Conservation (phyloP, 2,113 vertebrate genomes). For the Hydrochoerus hydrochaeris region DNA sequence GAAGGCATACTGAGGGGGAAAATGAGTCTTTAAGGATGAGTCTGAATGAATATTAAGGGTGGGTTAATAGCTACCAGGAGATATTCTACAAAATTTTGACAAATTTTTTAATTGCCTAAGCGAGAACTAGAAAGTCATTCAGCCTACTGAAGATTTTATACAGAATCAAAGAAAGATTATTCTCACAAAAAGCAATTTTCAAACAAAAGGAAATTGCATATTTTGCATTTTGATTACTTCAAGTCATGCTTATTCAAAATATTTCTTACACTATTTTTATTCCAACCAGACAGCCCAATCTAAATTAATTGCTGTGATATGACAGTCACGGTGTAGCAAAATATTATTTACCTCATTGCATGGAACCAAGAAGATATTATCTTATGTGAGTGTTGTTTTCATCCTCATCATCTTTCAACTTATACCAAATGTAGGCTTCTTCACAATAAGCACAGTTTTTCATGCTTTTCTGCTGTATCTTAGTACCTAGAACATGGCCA, state of each 20-base stretch:
- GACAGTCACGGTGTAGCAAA: background rate
- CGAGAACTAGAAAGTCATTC: background rate
- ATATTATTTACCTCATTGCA: background rate
- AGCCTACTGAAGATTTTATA: background rate
- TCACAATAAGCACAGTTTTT: background rate
- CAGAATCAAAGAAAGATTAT: background rate
- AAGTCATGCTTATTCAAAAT: background rate
- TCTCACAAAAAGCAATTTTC: constrained; percentile 43
- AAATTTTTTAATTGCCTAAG: background rate
- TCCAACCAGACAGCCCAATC: background rate
- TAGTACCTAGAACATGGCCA: background rate
- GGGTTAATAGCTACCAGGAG: background rate
- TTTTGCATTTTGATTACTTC: constrained; percentile 51
- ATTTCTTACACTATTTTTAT: background rate
- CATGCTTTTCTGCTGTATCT: background rate
- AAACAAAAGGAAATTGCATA: constrained; percentile 25
- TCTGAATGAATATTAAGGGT: background rate
- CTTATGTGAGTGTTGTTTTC: background rate
- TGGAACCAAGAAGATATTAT: background rate
- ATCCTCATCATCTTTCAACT: background rate
- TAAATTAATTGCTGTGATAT: constrained; percentile 24
- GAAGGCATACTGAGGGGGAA: background rate
- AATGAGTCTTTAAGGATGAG: background rate
- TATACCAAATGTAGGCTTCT: background rate
- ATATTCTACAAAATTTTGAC: background rate